Base-by-base conservation (phyloP, 1,140 invertebrate species). In the Saccostrea echinata region DNA sequence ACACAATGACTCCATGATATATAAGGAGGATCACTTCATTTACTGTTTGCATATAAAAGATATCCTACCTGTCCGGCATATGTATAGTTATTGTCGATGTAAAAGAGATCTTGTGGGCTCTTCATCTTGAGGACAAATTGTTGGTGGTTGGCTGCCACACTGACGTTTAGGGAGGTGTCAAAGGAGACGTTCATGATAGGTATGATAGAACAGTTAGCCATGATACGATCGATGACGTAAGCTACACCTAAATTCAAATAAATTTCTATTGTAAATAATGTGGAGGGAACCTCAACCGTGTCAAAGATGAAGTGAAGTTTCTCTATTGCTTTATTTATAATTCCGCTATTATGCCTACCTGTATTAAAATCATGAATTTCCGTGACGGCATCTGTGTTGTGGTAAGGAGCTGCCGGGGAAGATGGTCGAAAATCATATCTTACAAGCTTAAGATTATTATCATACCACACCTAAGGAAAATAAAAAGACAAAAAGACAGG, bases 291-390 rank as follows among this genome's bases (percentile, higher is more conserved):
- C 0, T 43, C 43, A 43, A 43, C 4, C 9, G 1, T 43, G 43
- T 43, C 6, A 43, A 9, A 43, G 43, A 43, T 43, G 43, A 43
- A 43, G 4, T 43, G 43, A 6, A 43, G 43, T 6, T 6, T 43
- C 35, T 43, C 35, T 43, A 3, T 3, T 43, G 43, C 43, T 43
- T 2, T 43, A 43, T 43, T 43, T 3, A 2, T 43, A 8, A 0
- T 43, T 3, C 6, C 4, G 4, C 43, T 1, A 6, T 43, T 8
- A 43, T 43, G 43, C 43, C 43, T 43, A 92, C 91, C 91, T 84
- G 90, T 91, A 57, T 90, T 92, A 52, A 87, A 92, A 84, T 92
- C 91, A 51, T 92, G 91, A 21, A 92, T 91, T 64, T 87, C 83
- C 12, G 86, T 88, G 81, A 89, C 84, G 35, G 91, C 85, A 81